phyloP scores from a whole-genome alignment of 2,113 vertebrate genomes.

The Eubucco bourcierii region DNA sequence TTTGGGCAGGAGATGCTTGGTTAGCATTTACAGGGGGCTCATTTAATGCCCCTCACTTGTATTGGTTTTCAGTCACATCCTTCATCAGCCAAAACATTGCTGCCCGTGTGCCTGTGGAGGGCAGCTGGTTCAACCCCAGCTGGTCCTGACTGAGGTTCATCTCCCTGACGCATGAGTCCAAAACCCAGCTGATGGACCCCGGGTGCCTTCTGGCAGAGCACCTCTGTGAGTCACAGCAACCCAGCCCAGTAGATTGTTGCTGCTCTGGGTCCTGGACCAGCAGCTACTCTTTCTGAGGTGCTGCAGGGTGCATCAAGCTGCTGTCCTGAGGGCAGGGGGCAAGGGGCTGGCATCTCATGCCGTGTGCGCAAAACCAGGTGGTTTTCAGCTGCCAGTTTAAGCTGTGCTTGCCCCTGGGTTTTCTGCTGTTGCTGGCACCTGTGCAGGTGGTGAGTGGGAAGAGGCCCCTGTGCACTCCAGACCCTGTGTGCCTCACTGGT shows the following conservation, averaged over 20 bases:
- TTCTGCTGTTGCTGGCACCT: neutral
- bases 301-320: conserved; percentile 16
- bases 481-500: neutral
- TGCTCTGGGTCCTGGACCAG: neutral
- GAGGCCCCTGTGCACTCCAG: neutral
- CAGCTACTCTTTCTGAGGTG: neutral
- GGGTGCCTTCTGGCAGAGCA: neutral
- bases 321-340: neutral
- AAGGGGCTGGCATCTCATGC: neutral
- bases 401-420: neutral
- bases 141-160: neutral
- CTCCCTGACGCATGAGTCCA: neutral
- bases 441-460: neutral
- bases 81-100: neutral
- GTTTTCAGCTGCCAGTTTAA: neutral
- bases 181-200: neutral
- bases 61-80: neutral
- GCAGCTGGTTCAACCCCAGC: neutral
- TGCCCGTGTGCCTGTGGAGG: neutral
- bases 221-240: neutral
- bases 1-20: neutral
- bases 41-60: neutral
- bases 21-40: neutral
- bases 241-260: neutral
- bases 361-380: neutral